These are phyloP conservation scores for Arrhopalites spinosus DNA, from an alignment of 2,888 invertebrate species.

Conservation along the genomic window DNA sequence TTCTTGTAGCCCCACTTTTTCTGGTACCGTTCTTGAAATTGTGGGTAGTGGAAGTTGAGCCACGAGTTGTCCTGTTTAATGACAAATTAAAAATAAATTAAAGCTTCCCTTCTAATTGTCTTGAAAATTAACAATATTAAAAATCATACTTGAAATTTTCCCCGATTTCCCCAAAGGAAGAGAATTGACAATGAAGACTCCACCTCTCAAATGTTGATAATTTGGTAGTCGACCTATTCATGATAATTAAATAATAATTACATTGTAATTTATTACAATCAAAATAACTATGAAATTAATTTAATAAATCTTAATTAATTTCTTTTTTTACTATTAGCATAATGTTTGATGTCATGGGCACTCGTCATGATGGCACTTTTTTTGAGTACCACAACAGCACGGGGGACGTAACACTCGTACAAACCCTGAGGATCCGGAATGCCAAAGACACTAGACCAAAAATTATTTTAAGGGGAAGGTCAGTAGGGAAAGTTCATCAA, in stretches of 20 bases:
- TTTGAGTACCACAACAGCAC: conserved; percentile 48
- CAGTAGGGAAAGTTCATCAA: too few relatives aligned
- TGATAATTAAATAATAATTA: not conserved
- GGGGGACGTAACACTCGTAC: conserved; percentile 49
- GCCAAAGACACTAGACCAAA: conserved; percentile 49
- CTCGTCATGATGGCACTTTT: not conserved
- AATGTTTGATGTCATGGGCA: conserved; percentile 44
- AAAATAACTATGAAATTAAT: too few relatives aligned
- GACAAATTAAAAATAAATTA: too few relatives aligned
- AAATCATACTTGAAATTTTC: conserved; percentile 36
- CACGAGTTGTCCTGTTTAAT: too few relatives aligned
- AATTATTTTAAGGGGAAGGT: too few relatives aligned
- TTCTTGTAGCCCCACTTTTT: too few relatives aligned
- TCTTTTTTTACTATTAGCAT: conserved; percentile 48
- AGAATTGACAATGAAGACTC: conserved; percentile 28
- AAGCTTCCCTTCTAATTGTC: too few relatives aligned
- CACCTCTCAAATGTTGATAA: conserved; percentile 37
- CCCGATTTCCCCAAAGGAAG: conserved; percentile 38
- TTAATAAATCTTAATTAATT: too few relatives aligned
- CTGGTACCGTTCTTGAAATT: too few relatives aligned
- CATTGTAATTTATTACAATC: not conserved
- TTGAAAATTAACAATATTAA: too few relatives aligned
- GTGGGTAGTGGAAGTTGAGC: conserved; percentile 2
- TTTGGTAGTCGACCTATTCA: conserved; percentile 29
- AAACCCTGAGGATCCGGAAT: conserved; percentile 50